A percentile compares a stretch with the other conserved stretches of the same genome.
Conservation (phyloP, 1,140 invertebrate genomes). For the Drosophila triauraria region DNA sequence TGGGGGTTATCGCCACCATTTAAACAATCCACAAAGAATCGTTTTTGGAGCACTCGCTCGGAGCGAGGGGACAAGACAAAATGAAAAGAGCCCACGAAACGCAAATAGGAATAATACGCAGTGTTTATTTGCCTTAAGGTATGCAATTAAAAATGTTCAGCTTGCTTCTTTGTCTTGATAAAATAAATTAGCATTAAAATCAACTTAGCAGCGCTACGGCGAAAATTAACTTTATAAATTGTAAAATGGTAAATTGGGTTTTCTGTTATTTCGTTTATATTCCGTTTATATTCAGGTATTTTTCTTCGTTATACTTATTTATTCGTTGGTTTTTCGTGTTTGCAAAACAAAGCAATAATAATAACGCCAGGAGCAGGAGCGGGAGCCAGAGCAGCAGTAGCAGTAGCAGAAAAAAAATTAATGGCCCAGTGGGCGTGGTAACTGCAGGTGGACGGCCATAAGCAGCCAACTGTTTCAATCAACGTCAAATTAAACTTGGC, state of each 20-base stretch:
- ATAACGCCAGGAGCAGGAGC: constrained; percentile 13
- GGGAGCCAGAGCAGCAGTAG: background rate
- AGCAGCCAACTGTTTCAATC: constrained; percentile 75
- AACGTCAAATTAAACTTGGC: constrained; percentile 78
- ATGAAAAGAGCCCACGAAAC: constrained; percentile 54
- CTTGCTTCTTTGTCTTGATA: constrained; percentile 52
- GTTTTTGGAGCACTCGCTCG: constrained; percentile 3
- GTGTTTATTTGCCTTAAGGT: constrained; percentile 69
- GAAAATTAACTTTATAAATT: constrained; percentile 69
- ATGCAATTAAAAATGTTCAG: constrained; percentile 61
- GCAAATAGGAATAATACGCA: constrained; percentile 62
- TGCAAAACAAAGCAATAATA: constrained; percentile 36
- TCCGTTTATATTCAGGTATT: constrained; percentile 36
- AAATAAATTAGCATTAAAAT: constrained; percentile 76
- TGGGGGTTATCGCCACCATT: constrained; percentile 5
- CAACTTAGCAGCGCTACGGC: constrained; percentile 63
- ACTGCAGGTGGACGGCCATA: constrained; percentile 34
- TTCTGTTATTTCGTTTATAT: constrained; percentile 18
- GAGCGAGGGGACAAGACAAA: constrained; percentile 51
- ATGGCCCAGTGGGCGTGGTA: constrained; percentile 35
- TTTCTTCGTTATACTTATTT: constrained; percentile 49
- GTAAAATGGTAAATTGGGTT: constrained; percentile 48
- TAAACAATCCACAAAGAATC: constrained; percentile 1
- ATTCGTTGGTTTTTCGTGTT: constrained; percentile 50
- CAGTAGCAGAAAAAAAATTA: constrained; percentile 20